phyloP scores from a whole-genome alignment of 2,797 vertebrate genomes.

The Phoxinus dragarum region DNA sequence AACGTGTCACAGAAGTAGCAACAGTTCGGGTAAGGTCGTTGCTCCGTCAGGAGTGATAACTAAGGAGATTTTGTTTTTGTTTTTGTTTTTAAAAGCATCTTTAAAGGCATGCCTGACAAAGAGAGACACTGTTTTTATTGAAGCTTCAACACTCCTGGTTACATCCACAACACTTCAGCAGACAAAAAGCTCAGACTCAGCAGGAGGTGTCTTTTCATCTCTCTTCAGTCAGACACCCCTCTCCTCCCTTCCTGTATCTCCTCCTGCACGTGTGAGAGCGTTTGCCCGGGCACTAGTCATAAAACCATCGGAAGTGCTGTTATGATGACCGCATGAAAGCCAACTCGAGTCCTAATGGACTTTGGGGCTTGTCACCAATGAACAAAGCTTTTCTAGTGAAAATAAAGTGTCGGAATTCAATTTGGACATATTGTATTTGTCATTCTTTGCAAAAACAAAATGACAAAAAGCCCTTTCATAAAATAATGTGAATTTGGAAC shows the following conservation, averaged over 20 bases:
- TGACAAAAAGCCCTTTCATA: neutral
- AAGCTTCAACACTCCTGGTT: conserved; percentile 54
- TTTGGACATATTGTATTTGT: neutral
- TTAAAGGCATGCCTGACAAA: conserved; percentile 19
- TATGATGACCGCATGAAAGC: conserved; percentile 67
- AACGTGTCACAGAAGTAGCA: neutral
- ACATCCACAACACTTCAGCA: conserved; percentile 47
- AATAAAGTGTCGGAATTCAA: neutral
- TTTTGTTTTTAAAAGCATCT: conserved; percentile 18
- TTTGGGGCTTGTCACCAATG: conserved; percentile 58
- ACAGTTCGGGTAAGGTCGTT: neutral
- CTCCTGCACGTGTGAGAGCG: conserved; percentile 66
- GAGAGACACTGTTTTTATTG: conserved; percentile 51
- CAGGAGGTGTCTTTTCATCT: conserved; percentile 62
- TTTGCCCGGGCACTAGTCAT: conserved; percentile 65
- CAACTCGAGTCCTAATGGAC: conserved; percentile 65
- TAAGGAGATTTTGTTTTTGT: neutral
- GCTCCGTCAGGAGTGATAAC: neutral
- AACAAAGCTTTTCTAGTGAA: conserved; percentile 59
- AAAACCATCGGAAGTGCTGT: conserved; percentile 68
- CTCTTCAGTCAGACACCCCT: conserved; percentile 63
- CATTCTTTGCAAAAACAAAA: neutral
- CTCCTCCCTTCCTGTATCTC: conserved; percentile 62
- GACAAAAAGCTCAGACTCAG: conserved; percentile 47
- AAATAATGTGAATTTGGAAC: neutral